These are phyloP conservation scores for Xestia sexstrigata DNA, from an alignment of 2,888 invertebrate genomes.

Conservation along the genomic window DNA sequence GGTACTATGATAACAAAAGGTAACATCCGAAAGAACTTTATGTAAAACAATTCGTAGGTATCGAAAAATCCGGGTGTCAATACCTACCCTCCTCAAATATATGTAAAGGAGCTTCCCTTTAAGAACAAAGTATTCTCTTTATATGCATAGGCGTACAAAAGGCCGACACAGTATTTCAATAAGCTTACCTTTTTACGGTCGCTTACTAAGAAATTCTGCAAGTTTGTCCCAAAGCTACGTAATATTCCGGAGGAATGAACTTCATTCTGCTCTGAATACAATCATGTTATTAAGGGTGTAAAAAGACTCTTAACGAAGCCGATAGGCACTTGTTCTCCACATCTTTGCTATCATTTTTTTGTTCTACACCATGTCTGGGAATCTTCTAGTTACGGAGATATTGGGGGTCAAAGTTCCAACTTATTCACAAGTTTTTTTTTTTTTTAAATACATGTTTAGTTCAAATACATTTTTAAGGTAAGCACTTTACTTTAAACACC, in stretches of 20 bases:
- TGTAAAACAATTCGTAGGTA: slow-evolving; percentile 26
- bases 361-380: too few species aligned
- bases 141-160: slow-evolving; percentile 52
- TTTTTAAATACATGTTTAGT: too few species aligned
- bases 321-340: too few species aligned
- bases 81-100: slow-evolving; percentile 37
- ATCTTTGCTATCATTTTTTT: too few species aligned
- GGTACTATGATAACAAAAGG: neutral
- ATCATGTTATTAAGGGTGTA: neutral
- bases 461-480: too few species aligned
- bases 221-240: slow-evolving; percentile 37
- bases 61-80: slow-evolving; percentile 24
- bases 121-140: slow-evolving; percentile 59
- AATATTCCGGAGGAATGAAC: slow-evolving; percentile 22
- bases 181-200: slow-evolving; percentile 61
- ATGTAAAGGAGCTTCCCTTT: slow-evolving; percentile 37
- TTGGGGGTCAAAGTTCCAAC: too few species aligned
- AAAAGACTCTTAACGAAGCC: too few species aligned
- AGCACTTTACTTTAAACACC: too few species aligned
- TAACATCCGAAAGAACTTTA: slow-evolving; percentile 15
- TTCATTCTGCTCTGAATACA: slow-evolving; percentile 27
- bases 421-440: too few species aligned
- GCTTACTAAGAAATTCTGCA: slow-evolving; percentile 48
- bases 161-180: slow-evolving; percentile 55
- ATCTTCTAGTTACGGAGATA: too few species aligned